phyloP scores from a whole-genome alignment of 2,113 vertebrate species.

The Australoheros scitulus region DNA sequence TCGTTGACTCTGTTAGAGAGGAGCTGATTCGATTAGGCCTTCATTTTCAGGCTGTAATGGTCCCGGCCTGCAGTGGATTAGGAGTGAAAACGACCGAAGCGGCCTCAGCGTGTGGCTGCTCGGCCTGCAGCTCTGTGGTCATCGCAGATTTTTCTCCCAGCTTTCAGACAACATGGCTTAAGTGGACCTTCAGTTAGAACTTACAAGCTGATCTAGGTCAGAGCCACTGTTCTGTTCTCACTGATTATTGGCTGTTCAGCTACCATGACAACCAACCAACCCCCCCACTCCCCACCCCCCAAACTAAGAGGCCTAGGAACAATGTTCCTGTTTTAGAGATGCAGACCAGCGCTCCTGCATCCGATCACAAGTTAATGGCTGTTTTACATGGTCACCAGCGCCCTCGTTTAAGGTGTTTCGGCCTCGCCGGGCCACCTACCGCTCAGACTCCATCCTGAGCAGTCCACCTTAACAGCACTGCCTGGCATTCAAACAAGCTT shows the following conservation, averaged over 20 bases:
- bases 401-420: constrained; percentile 65
- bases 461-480: constrained; percentile 72
- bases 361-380: constrained; percentile 59
- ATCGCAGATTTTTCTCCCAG: background rate
- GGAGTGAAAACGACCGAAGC: background rate
- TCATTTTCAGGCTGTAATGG: too few species aligned
- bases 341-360: constrained; percentile 40
- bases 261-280: constrained; percentile 42
- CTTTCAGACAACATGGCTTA: background rate
- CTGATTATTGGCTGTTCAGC: constrained; percentile 39
- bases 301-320: constrained; percentile 27
- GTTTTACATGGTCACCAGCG: constrained; percentile 52
- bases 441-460: constrained; percentile 45
- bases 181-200: constrained; percentile 29
- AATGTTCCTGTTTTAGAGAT: constrained; percentile 55
- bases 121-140: background rate
- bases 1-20: background rate
- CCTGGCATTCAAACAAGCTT: constrained; percentile 72
- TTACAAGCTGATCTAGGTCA: constrained; percentile 25
- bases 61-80: background rate
- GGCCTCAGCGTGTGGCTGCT: background rate
- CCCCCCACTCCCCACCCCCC: background rate
- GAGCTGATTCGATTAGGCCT: background rate
- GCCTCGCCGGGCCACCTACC: background rate
- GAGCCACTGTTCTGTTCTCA: constrained; percentile 16